Conservation (phyloP, 2,888 invertebrate species). For the Helleia helle region DNA sequence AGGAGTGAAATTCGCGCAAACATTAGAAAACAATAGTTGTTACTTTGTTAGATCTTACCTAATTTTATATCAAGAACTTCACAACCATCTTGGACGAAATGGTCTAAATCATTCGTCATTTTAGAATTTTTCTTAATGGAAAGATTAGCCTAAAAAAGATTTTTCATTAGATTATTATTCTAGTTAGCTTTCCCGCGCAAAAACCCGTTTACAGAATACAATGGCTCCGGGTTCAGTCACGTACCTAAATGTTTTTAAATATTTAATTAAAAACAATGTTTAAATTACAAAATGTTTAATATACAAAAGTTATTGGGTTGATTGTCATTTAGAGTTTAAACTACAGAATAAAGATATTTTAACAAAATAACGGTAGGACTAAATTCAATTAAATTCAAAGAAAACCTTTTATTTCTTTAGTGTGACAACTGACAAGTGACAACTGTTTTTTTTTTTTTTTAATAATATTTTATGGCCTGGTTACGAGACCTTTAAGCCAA, state of each 20-base stretch:
- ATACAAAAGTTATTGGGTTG: background rate
- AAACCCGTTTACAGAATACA: conserved; percentile 15
- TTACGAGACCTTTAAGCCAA: too few relatives aligned
- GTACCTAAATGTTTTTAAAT: too few relatives aligned
- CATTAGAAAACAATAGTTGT: too few relatives aligned
- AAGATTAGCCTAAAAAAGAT: background rate
- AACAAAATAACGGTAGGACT: background rate
- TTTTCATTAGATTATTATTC: background rate
- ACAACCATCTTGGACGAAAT: conserved; percentile 72
- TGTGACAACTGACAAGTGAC: too few relatives aligned
- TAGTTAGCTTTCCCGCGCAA: conserved; percentile 34
- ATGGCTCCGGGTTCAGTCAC: background rate
- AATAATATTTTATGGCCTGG: background rate
- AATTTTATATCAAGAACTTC: conserved; percentile 73
- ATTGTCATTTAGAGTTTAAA: background rate
- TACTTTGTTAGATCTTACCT: too few relatives aligned
- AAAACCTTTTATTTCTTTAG: background rate
- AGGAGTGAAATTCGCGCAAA: too few relatives aligned
- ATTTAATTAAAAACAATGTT: background rate
- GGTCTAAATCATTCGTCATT: conserved; percentile 65
- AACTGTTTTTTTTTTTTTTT: too few relatives aligned
- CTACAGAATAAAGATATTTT: background rate
- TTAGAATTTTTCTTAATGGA: conserved; percentile 19
- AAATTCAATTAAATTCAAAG: background rate
- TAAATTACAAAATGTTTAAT: background rate